Conservation (phyloP, 2,888 invertebrate species). For the Bembecia ichneumoniformis region DNA sequence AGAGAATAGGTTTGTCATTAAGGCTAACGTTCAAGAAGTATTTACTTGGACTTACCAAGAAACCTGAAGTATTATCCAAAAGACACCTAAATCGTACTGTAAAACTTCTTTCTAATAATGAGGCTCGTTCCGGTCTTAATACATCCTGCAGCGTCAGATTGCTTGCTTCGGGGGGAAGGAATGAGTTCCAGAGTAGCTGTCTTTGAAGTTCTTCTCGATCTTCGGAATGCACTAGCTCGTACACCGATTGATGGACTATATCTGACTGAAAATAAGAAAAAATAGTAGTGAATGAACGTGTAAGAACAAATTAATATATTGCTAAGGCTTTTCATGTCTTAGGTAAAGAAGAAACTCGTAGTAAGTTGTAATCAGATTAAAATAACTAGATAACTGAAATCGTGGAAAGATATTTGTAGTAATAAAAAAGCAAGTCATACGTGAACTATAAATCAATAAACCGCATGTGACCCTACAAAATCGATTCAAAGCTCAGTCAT, state of each 20-base stretch:
- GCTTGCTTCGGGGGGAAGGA: constrained; percentile 84
- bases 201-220: constrained; percentile 97
- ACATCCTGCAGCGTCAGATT: constrained; percentile 87
- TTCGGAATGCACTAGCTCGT: constrained; percentile 98
- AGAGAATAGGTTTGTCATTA: too few relatives aligned
- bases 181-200: constrained; percentile 95
- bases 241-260: constrained; percentile 99
- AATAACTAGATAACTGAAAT: background rate
- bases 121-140: constrained; percentile 88
- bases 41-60: constrained; percentile 80
- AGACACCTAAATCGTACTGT: constrained; percentile 99
- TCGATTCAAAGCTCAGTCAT: constrained; percentile 59
- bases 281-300: constrained; percentile 4
- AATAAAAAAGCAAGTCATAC: constrained; percentile 45
- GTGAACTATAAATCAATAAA: constrained; percentile 62
- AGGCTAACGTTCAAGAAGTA: too few relatives aligned
- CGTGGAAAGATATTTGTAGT: background rate
- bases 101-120: constrained; percentile 95
- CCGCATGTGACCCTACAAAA: constrained; percentile 52
- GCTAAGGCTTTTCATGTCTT: constrained; percentile 2
- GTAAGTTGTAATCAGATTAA: background rate
- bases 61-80: constrained; percentile 99
- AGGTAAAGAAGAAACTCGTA: background rate
- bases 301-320: background rate
- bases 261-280: constrained; percentile 85